These are phyloP conservation scores for Cricetomys ansorgei DNA, from an alignment of 2,113 vertebrate species.

Conservation along the genomic window DNA sequence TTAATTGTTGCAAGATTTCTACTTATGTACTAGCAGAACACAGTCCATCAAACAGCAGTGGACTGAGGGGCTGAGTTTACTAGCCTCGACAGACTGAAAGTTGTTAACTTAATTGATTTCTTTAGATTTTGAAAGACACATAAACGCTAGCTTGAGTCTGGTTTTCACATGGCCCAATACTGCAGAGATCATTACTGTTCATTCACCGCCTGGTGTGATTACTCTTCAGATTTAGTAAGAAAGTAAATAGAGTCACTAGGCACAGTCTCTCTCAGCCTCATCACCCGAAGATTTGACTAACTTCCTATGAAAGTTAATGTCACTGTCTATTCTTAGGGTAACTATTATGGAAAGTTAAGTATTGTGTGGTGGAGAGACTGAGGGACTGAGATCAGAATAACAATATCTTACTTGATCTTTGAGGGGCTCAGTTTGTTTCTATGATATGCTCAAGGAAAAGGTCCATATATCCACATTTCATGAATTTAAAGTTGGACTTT, in stretches of 20 bases:
- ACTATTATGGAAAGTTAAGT: neutral
- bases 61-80: neutral
- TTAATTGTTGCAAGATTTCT: neutral
- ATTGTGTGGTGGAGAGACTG: neutral
- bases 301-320: neutral
- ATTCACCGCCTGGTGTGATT: neutral
- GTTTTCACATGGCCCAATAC: neutral
- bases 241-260: neutral
- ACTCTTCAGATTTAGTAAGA: neutral
- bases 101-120: neutral
- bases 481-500: neutral
- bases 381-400: neutral
- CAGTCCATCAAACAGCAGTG: neutral
- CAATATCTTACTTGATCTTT: neutral
- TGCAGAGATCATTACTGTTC: neutral
- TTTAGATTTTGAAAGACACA: neutral
- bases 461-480: neutral
- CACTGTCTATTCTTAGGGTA: neutral
- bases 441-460: neutral
- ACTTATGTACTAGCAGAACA: neutral
- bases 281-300: neutral
- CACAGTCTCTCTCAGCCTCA: neutral
- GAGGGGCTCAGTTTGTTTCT: neutral
- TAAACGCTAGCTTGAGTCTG: neutral
- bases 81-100: neutral